Evolutionary conservation across 1,140 invertebrate species (phyloP).

Genomic region (Pseudomyrmex flavicornis): DNA sequence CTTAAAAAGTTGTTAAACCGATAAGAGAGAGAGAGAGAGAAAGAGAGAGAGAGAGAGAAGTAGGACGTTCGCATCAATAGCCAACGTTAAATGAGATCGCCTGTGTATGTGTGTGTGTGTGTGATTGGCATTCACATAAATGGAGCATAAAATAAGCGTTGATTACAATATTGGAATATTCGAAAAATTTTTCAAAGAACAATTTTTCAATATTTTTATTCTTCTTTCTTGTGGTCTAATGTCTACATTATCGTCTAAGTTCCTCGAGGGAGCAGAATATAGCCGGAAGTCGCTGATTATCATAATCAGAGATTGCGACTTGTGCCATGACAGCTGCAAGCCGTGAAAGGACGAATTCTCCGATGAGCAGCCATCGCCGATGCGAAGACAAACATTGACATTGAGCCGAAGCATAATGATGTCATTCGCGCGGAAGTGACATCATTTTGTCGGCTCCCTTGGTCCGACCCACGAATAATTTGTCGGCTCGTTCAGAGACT

Average conservation of each 20-base stretch:
- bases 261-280: background rate
- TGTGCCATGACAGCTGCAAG: constrained; percentile 38
- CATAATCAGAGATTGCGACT: constrained; percentile 25
- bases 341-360: constrained; percentile 54
- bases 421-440: constrained; percentile 74
- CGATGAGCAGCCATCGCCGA: constrained; percentile 37
- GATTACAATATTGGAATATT: background rate
- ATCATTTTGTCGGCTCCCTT: constrained; percentile 62
- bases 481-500: constrained; percentile 50
- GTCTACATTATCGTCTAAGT: background rate
- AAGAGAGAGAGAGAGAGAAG: background rate
- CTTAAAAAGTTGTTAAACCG: constrained; percentile 52
- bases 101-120: background rate
- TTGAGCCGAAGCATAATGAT: constrained; percentile 69
- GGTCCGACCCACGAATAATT: constrained; percentile 68
- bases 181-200: background rate
- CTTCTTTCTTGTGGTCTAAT: background rate
- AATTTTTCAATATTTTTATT: background rate
- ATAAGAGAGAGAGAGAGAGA: constrained; percentile 22
- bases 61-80: background rate
- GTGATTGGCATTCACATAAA: background rate
- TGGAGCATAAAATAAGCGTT: background rate
- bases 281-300: constrained; percentile 44
- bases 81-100: constrained; percentile 1
- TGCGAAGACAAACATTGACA: constrained; percentile 57